Evolutionary conservation across 2,113 vertebrate genomes (phyloP), one percentile per base, ranked within the genome.

Genomic region (Dasypus novemcinctus): DNA sequence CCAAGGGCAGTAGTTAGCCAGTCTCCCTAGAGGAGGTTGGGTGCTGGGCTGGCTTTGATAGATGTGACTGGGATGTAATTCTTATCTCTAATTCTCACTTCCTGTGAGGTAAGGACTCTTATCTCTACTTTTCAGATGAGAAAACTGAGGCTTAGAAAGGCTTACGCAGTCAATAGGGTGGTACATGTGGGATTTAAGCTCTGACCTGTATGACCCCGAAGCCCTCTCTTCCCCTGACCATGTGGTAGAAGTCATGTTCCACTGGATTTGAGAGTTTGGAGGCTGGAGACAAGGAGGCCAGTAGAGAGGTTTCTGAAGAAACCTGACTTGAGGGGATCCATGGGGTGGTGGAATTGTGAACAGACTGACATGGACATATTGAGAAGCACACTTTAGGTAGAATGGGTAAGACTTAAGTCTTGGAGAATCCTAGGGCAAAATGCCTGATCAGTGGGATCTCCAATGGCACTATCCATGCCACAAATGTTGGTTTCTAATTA

Each of bases 401-500:
- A 74, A 87, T 41, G 20, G 43, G 43, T 2, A 31, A 41, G 57
- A 49, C 31, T 91, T 79, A 7, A 7, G 0, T 79, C 71, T 66
- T 66, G 38, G 33, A 95, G 43, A 72, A 21, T 52, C 71, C 29
- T 57, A 92, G 49, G 41, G 46, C 46, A 96, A 84, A 68, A 14
- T 59, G 7, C 57, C 54, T 64, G 43, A 46, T 76, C 54, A 52
- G 8, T 57, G 8, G 78, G 46, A 88, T 38, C 36, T 81, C 63
- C 80, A 74, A 72, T 63, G 78, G 38, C 38, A 76, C 64, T 74
- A 49, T 93, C 33, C 41, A 21, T 91, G 74, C n/a, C 75, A 82
- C 43, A 90, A 52, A 95, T 76, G 80, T 78, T 94, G 54, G 63
- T 69, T 96, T 90, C 92, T 89, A 91, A 93, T 74, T 91, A 91